These are phyloP conservation scores for Dreissena polymorpha DNA, from an alignment of 1,140 invertebrate species.

Conservation along the genomic window DNA sequence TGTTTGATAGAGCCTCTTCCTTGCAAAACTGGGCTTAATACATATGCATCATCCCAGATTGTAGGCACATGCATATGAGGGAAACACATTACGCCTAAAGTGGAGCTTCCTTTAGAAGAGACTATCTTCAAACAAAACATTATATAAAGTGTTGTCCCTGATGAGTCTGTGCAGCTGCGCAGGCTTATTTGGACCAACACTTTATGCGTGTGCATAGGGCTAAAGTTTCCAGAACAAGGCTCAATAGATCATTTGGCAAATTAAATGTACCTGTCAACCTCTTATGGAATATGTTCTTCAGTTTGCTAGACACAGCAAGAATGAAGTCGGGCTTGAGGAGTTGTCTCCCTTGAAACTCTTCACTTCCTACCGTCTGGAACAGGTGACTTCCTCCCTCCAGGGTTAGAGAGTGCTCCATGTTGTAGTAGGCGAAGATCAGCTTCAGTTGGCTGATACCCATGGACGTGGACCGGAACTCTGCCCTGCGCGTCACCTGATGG, in stretches of 20 bases:
- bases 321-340: slow-evolving; percentile 72
- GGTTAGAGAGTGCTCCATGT: slow-evolving; percentile 43
- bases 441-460: slow-evolving; percentile 71
- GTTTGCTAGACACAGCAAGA: slow-evolving; percentile 62
- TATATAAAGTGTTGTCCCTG: background rate
- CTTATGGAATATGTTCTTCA: slow-evolving; percentile 67
- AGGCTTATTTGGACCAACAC: background rate
- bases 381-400: slow-evolving; percentile 25
- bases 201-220: background rate
- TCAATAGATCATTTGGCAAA: background rate
- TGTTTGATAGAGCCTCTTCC: too few species aligned
- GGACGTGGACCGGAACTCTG: slow-evolving; percentile 47
- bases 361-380: slow-evolving; percentile 14
- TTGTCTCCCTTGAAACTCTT: slow-evolving; percentile 52
- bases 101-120: slow-evolving; percentile 14
- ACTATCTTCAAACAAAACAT: background rate
- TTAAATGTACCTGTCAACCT: slow-evolving; percentile 70
- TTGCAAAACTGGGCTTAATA: too few species aligned
- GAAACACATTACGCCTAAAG: too few species aligned
- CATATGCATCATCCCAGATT: too few species aligned
- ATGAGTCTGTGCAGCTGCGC: background rate
- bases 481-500: slow-evolving; percentile 28
- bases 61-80: too few species aligned
- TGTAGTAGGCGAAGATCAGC: slow-evolving; percentile 69
- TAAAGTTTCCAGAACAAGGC: background rate